Percentiles rank a stretch among this genome's conserved stretches.
phyloP scores from a whole-genome alignment of 1,140 invertebrate genomes.

The Penaeus indicus region DNA sequence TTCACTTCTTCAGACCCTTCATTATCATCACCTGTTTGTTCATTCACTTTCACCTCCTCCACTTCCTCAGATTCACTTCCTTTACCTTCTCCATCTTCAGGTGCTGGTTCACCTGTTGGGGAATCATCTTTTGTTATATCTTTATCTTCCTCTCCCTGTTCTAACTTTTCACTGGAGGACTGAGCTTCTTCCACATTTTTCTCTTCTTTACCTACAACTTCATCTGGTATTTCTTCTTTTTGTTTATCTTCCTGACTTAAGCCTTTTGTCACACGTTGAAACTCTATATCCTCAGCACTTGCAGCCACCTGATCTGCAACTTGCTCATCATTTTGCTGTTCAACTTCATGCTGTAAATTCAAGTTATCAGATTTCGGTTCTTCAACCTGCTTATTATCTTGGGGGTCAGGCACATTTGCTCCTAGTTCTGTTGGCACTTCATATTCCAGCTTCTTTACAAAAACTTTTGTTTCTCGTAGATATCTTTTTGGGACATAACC shows the following conservation, averaged over 20 bases:
- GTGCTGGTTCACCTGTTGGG: background rate
- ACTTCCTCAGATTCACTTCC: slow-evolving; percentile 17
- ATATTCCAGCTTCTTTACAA: slow-evolving; percentile 40
- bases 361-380: background rate
- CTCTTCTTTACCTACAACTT: background rate
- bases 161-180: background rate
- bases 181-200: background rate
- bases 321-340: too few relatives aligned
- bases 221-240: background rate
- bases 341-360: too few relatives aligned
- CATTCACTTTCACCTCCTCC: background rate
- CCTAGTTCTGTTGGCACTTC: slow-evolving; percentile 47
- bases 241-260: background rate
- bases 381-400: background rate
- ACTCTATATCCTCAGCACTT: slow-evolving; percentile 53
- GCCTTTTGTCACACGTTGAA: slow-evolving; percentile 31
- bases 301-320: slow-evolving; percentile 38
- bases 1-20: background rate
- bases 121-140: too few relatives aligned
- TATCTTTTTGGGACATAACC: slow-evolving; percentile 52
- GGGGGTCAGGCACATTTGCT: background rate
- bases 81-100: background rate
- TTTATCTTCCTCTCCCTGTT: background rate
- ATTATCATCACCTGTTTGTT: background rate
- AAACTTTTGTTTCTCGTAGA: slow-evolving; percentile 27